Base-by-base conservation (phyloP, 2,888 invertebrate species). In the Agriopis leucophaearia region DNA sequence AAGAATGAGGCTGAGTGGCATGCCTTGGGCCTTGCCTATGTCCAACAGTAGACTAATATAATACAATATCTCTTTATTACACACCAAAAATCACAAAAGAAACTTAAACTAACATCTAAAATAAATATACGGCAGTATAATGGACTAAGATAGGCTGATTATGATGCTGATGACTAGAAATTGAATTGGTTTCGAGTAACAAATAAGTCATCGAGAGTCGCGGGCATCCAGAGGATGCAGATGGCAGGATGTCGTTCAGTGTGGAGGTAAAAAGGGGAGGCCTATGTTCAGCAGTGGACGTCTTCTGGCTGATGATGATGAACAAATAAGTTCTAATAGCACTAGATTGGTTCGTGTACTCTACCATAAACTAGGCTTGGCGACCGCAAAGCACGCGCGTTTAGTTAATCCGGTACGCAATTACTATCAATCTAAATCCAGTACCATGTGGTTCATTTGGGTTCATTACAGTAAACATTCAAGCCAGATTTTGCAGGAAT, bases 361-460 rank as follows among this genome's bases (percentile, higher is more conserved):
- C 27, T 50, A 27, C 50, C 27, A 48, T 27, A 0, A 35, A 50
- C 27, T 27, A 51, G 13, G 13, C n/a, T 52, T 47, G 40, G 42
- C 45, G 18, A 64, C 51, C 38, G 36, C 38, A 58, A 51, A 52
- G 47, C 52, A 40, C 61, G 38, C 48, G 55, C 56, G 56, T 36
- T 47, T 35, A 45, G 35, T 35, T 65, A 62, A 68, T 64, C 47
- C 9, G 52, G 45, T 50, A 36, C 50, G 27, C 68, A 64, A 64
- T 57, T 61, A 59, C 35, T 48, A 16, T 12, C 60, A 68, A 68
- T 68, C 64, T 56, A 60, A 68, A 64, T n/a, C 38, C 42, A 47
- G n/a, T 13, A 13, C 12, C 42, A 56, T 42, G 15, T 36, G n/a
- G 18, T 48, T 51, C 7, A 13, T 27, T 27, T 27, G 27, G 13